A percentile compares a stretch with the other conserved stretches of the same genome.
Conservation (phyloP, 1,140 invertebrate genomes). For the Pseudomyrmex cubaensis region DNA sequence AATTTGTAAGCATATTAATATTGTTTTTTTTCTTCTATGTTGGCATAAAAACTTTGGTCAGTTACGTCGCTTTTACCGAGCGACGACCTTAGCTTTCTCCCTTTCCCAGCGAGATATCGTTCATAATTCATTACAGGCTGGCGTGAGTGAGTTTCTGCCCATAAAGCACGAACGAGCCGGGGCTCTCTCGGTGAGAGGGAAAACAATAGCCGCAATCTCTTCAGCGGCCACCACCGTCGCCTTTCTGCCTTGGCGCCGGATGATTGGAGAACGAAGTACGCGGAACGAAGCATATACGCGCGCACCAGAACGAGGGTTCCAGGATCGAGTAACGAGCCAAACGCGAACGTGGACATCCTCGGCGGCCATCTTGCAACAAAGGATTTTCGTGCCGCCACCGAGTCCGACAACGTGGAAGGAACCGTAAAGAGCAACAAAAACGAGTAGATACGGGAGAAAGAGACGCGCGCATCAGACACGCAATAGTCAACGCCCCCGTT, state of each 20-base stretch:
- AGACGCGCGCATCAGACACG: constrained; percentile 68
- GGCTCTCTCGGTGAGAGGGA: constrained; percentile 30
- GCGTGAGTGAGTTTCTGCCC: constrained; percentile 55
- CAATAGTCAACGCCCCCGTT: constrained; percentile 75
- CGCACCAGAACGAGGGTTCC: constrained; percentile 22
- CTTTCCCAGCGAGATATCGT: constrained; percentile 25
- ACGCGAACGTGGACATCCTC: constrained; percentile 21
- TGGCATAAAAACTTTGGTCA: background rate
- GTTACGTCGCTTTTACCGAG: constrained; percentile 20
- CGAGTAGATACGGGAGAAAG: constrained; percentile 32
- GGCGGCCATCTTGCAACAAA: constrained; percentile 44
- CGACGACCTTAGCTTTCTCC: constrained; percentile 9
- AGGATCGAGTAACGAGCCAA: constrained; percentile 1
- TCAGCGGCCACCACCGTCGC: constrained; percentile 25
- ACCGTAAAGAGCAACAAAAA: constrained; percentile 37
- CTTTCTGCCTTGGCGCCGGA: constrained; percentile 1
- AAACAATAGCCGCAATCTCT: constrained; percentile 61
- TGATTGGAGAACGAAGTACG: constrained; percentile 29
- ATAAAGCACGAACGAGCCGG: constrained; percentile 48
- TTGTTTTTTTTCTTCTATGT: background rate
- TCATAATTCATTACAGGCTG: constrained; percentile 59
- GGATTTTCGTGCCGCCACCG: constrained; percentile 12
- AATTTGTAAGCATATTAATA: too few relatives aligned
- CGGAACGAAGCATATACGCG: background rate
- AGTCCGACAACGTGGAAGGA: constrained; percentile 32